These are phyloP conservation scores for Busseola fusca DNA, from an alignment of 2,888 invertebrate species.

Conservation along the genomic window DNA sequence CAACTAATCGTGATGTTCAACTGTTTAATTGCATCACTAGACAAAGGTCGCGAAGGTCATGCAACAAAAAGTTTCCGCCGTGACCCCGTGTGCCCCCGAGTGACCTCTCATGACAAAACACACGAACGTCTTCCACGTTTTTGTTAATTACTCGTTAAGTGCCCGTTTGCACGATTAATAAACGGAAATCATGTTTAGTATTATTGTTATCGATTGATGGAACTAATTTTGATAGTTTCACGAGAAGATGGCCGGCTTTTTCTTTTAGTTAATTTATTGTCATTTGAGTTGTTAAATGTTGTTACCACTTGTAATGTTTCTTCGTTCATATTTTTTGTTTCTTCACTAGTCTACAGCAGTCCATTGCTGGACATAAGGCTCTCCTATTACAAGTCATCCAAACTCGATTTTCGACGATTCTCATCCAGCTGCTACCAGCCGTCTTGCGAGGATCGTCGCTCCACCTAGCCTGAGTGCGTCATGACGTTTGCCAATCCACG, in stretches of 20 bases:
- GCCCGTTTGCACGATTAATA: constrained; percentile 4
- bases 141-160: constrained; percentile 35
- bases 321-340: background rate
- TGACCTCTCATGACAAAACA: constrained; percentile 51
- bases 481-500: too few relatives aligned
- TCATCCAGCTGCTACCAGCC: too few relatives aligned
- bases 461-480: too few relatives aligned
- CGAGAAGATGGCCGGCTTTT: background rate
- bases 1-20: too few relatives aligned
- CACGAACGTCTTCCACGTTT: constrained; percentile 48
- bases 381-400: too few relatives aligned
- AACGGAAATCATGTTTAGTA: background rate
- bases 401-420: too few relatives aligned
- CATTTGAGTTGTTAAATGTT: too few relatives aligned
- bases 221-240: constrained; percentile 1
- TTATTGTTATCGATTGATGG: background rate
- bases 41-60: constrained; percentile 38
- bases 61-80: constrained; percentile 25
- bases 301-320: background rate
- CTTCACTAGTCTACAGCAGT: too few relatives aligned
- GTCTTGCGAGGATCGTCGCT: too few relatives aligned
- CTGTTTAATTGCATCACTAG: constrained; percentile 27
- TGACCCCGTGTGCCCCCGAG: constrained; percentile 20
- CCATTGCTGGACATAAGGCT: too few relatives aligned
- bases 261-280: background rate